phyloP scores from a whole-genome alignment of 2,888 invertebrate species.

The Drosophila emarginata region DNA sequence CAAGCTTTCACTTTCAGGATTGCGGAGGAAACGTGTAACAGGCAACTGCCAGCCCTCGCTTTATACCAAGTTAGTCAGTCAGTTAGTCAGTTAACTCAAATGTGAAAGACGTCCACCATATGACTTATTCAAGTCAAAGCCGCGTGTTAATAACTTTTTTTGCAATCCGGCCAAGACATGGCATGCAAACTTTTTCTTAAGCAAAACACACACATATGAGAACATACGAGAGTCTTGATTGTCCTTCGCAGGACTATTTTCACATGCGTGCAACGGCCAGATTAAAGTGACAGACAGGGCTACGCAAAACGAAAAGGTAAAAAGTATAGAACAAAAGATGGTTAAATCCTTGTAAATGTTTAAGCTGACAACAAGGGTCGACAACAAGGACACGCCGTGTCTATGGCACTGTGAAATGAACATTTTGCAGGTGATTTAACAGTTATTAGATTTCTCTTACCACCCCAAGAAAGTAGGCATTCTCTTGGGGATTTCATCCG shows the following conservation, averaged over 20 bases:
- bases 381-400: constrained; percentile 60
- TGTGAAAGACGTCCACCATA: constrained; percentile 45
- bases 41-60: background rate
- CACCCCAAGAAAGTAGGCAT: constrained; percentile 30
- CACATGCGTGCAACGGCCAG: constrained; percentile 63
- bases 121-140: constrained; percentile 68
- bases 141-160: constrained; percentile 77
- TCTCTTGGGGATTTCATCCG: constrained; percentile 16
- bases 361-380: constrained; percentile 69
- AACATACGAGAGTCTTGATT: constrained; percentile 30
- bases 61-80: constrained; percentile 23
- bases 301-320: constrained; percentile 52
- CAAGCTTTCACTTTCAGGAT: constrained; percentile 40
- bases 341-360: constrained; percentile 79
- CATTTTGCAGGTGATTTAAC: constrained; percentile 79
- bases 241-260: constrained; percentile 60
- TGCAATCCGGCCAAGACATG: constrained; percentile 32
- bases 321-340: constrained; percentile 61
- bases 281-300: constrained; percentile 73
- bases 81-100: constrained; percentile 22
- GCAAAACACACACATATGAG: background rate
- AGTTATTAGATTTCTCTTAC: constrained; percentile 68
- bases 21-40: constrained; percentile 31
- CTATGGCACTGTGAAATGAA: constrained; percentile 76
- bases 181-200: constrained; percentile 50